Base-by-base conservation (phyloP, 2,113 vertebrate species). In the Hucho hucho region DNA sequence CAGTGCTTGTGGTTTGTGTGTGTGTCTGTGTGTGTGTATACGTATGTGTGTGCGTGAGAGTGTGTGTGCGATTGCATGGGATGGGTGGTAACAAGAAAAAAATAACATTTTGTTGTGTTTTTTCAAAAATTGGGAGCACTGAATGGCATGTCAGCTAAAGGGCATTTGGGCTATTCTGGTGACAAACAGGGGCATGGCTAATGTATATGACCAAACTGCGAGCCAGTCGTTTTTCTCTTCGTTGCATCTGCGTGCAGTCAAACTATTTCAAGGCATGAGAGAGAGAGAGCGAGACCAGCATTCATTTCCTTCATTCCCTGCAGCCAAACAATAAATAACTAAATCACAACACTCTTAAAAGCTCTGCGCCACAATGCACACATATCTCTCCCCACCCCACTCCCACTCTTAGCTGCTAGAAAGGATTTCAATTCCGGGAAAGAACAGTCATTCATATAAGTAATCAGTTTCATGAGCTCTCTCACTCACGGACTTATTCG, bases 321-420 rank as follows among this genome's bases (percentile, higher is more conserved):
- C 82, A 83, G 85, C 81, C 69, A 83, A 84, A 86, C 83, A 84
- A 84, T 85, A 88, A 91, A 89, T 81, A 89, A 88, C 84, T 71
- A 86, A 89, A 90, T 88, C 83, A 89, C 79, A 85, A 85, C 86
- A 86, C 75, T 79, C 81, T 87, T 88, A 85, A 89, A 90, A 91
- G 29, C 70, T 72, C 58, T 46, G 64, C 65, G 75, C 79, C 63
- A 74, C 72, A 78, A 79, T 84, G 83, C 80, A 82, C 79, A 84
- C 83, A 87, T 68, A 81, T 74, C 71, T 79, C 82, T 66, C 77
- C 78, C 63, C 46, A 12, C 53, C 75, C 78, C 80, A 63, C 77
- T 78, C 66, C 18, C 29, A 43, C 66, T 43, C 78, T 84, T 84
- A 88, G 83, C 83, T 68, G 78, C 74, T 80, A 81, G 82, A 77